Conservation (phyloP, 53 echinoderm and acorn worm genomes). For the Temnopleurus reevesii region DNA sequence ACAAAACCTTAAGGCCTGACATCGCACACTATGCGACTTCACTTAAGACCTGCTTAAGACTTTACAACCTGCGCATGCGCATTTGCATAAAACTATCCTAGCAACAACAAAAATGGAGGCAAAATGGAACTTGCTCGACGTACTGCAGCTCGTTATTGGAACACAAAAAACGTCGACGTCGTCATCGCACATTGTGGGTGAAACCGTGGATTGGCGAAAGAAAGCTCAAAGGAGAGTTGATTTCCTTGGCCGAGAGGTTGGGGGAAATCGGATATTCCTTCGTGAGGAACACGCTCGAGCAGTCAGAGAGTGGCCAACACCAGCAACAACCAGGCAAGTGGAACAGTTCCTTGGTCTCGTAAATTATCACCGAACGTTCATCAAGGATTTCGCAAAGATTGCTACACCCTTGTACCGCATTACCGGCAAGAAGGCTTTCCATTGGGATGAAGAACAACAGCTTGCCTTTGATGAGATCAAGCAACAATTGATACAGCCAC, state of each 20-base stretch:
- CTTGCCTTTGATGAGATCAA: constrained; percentile 24
- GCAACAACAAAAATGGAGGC: no score
- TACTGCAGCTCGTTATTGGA: no score
- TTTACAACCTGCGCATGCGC: no score
- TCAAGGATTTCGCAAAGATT: neutral
- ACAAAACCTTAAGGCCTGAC: no score
- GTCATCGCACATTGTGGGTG: no score
- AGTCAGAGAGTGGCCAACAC: constrained; percentile 9
- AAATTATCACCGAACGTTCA: constrained; percentile 57
- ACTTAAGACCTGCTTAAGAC: no score
- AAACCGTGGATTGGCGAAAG: no score
- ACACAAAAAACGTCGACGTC: no score
- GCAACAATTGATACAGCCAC: neutral
- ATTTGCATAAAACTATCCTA: no score
- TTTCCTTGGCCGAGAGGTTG: neutral
- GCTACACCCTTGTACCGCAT: constrained; percentile 24
- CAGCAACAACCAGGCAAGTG: no score
- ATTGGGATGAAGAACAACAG: constrained; percentile 36
- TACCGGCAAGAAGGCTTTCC: constrained; percentile 5
- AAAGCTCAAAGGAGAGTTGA: neutral
- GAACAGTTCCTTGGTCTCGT: constrained; percentile 59
- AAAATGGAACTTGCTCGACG: no score
- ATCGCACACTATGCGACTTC: no score
- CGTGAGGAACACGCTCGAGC: neutral
- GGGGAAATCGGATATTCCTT: neutral